Base-by-base conservation (phyloP, 2,797 vertebrate genomes). In the Leptoclinus maculatus region DNA sequence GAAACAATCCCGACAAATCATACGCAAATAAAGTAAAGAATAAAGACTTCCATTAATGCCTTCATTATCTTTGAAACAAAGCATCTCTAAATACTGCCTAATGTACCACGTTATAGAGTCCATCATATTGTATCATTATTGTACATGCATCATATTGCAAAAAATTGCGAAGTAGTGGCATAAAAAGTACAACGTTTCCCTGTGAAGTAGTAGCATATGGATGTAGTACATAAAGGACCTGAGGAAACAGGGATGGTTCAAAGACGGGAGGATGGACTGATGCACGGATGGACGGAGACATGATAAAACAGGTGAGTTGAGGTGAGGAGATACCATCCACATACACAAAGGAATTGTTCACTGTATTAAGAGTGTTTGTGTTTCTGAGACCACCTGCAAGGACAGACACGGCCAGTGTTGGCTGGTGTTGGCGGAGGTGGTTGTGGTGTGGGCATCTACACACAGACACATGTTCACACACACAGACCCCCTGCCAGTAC, bases 301-400 rank as follows among this genome's bases (percentile, higher is more conserved):
- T n/a, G 51, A 75, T 29, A 19, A 36, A 27, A 56, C 34, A 51
- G 51, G 51, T 74, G 62, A 58, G 62, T 27, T 49, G 43, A 72
- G 65, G 59, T 66, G 45, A 81, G 32, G 10, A 12, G 58, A 56
- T 41, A 38, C 3, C 34, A 54, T 75, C 64, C 11, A 21, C 19
- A 3, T 5, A 38, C 17, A 27, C 3, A 17, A 8, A 25, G 14
- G 27, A 43, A n/a, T 13, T 39, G 23, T n/a, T 56, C 7, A 32
- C 16, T 58, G 19, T 12, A 6, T 23, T 74, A 19, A 25, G 25
- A 58, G 58, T 62, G 58, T 17, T 27, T 74, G 60, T 57, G 54
- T 69, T 60, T 66, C 12, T 73, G 56, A 64, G 76, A 88, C 82
- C 79, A 79, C 78, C 74, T 83, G 70, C 74, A 17, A 78, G 70